Evolutionary conservation across 37 sponge, comb jelly and placozoan species (phyloP).

Genomic region (Mnemiopsis leidyi): DNA sequence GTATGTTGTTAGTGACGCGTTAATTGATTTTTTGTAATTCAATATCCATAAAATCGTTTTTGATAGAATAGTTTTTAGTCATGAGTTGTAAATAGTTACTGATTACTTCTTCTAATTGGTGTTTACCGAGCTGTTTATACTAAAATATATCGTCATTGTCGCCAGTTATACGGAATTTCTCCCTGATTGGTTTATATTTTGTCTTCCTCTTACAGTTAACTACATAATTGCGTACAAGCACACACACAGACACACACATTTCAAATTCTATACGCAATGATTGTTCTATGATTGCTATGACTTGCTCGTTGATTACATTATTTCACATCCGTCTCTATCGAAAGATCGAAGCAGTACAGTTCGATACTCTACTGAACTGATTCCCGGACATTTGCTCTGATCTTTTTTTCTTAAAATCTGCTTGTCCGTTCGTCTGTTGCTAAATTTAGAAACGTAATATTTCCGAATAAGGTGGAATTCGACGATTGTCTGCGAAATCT

Average conservation of each 20-base stretch:
- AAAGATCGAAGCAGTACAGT: too few relatives aligned
- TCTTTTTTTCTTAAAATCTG: too few relatives aligned
- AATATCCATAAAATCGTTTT: neutral
- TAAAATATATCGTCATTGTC: too few relatives aligned
- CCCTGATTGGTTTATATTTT: neutral
- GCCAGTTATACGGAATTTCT: neutral
- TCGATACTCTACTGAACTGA: too few relatives aligned
- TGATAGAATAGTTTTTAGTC: neutral
- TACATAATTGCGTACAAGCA: neutral
- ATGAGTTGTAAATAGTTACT: neutral
- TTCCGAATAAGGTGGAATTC: too few relatives aligned
- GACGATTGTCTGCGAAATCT: too few relatives aligned
- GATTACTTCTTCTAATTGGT: neutral
- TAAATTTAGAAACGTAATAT: too few relatives aligned
- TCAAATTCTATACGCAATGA: neutral
- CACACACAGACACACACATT: neutral
- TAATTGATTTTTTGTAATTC: neutral
- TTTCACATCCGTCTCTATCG: neutral
- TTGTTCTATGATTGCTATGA: neutral
- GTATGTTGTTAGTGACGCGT: neutral
- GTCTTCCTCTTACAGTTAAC: too few relatives aligned
- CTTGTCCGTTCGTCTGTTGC: too few relatives aligned
- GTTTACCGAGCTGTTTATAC: neutral
- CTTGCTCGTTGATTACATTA: neutral
- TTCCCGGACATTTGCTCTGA: too few relatives aligned